Base-by-base conservation (phyloP, 2,888 invertebrate genomes). In the Mesorhabditis spiculigera region DNA sequence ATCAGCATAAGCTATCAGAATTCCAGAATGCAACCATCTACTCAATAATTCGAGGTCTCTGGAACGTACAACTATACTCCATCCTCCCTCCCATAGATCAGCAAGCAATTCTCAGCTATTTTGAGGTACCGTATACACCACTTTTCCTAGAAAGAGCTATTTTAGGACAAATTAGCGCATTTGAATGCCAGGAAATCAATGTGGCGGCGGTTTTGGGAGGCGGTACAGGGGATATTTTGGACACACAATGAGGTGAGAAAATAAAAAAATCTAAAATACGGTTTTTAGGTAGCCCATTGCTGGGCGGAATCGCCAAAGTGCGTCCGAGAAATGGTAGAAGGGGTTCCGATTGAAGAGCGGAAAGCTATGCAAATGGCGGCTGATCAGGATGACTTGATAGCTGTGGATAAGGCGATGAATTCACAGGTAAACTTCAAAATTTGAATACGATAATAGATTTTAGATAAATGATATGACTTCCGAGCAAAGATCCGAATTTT, bases 1-100 rank as follows among this genome's bases (percentile, higher is more conserved):
- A 50, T 50, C n/a, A 13, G 8, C 58, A n/a, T 13, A 50, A n/a
- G n/a, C 8, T 50, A 50, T 50, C n/a, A 13, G n/a, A 13, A 50
- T n/a, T 50, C n/a, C 63, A 78, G 78, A 78, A 78, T 45, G 78
- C 78, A 10, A 74, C 76, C 3, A 71, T 78, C 44, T 78, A 76
- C 71, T 73, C 74, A 43, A 74, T 75, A 6, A 75, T 78, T 61
- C 74, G 78, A 5, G 75, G 74, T 4, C 70, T 78, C 28, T 78
- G 73, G 73, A 66, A 75, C 65, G 71, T 72, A 68, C 74, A 78
- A 67, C 50, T 78, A 8, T 68, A 70, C 8, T 73, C 76, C 64
- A 72, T 74, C 44, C 68, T 78, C 41, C 78, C 78, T 4, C 61
- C 73, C 28, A 78, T 76, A 45, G 78, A 78, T 66, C 78, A 78